Conservation (phyloP, 1,140 invertebrate genomes). For the Pseudomyrmex gracilis region DNA sequence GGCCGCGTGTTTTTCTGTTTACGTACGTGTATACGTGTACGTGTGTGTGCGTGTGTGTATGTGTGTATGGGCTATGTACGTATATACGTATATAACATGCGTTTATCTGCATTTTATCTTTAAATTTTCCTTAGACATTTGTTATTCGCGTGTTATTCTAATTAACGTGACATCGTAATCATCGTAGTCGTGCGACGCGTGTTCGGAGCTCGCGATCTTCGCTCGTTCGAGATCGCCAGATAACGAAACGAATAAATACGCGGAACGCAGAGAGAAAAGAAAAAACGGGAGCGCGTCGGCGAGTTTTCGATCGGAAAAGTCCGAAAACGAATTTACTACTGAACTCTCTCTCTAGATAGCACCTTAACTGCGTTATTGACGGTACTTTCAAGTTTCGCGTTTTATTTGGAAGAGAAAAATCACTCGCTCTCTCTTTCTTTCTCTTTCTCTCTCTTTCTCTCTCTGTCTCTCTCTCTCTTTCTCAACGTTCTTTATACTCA, state of each 20-base stretch:
- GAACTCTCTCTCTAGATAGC: not conserved
- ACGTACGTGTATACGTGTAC: slow-evolving; percentile 44
- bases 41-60: not conserved
- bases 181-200: slow-evolving; percentile 21
- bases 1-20: slow-evolving; percentile 44
- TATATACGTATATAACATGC: slow-evolving; percentile 55
- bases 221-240: slow-evolving; percentile 28
- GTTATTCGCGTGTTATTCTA: slow-evolving; percentile 35
- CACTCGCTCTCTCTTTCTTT: too few species aligned
- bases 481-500: not conserved
- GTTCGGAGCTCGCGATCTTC: slow-evolving; percentile 4
- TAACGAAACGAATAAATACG: slow-evolving; percentile 9
- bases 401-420: too few species aligned
- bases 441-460: too few species aligned
- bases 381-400: not conserved
- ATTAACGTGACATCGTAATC: slow-evolving; percentile 46
- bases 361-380: too few species aligned
- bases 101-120: slow-evolving; percentile 47
- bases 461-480: too few species aligned
- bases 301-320: slow-evolving; percentile 27
- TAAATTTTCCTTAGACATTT: slow-evolving; percentile 38
- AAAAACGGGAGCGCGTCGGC: slow-evolving; percentile 32
- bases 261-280: slow-evolving; percentile 29
- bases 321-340: slow-evolving; percentile 5
- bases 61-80: slow-evolving; percentile 45